A percentile compares a stretch with the other conserved stretches of the same genome.
Evolutionary conservation across 1,140 invertebrate genomes (phyloP).

Genomic region (Temnothorax longispinosus): DNA sequence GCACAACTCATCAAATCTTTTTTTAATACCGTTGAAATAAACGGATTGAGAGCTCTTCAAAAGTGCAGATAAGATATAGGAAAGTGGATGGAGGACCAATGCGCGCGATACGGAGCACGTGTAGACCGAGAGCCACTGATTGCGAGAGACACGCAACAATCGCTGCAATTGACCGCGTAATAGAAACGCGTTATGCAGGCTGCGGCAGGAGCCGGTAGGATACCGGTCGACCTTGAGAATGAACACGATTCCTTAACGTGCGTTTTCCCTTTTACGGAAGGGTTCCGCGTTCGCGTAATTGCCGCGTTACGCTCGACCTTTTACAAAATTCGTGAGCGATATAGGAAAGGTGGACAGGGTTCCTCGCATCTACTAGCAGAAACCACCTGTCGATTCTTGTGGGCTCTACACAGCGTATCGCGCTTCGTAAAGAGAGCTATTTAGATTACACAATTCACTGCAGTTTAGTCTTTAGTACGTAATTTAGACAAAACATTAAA

Average conservation of each 20-base stretch:
- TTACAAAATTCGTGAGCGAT: conserved; percentile 57
- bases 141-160: conserved; percentile 78
- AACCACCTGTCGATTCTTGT: neutral
- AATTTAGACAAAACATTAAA: neutral
- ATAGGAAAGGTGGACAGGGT: neutral
- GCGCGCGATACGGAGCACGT: conserved; percentile 48
- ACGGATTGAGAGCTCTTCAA: neutral
- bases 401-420: neutral
- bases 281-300: conserved; percentile 76
- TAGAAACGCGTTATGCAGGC: conserved; percentile 81
- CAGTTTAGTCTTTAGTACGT: neutral
- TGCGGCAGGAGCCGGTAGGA: conserved; percentile 72
- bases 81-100: conserved; percentile 37
- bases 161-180: conserved; percentile 81
- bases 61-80: neutral
- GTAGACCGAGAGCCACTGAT: conserved; percentile 68
- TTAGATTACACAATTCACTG: neutral
- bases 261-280: conserved; percentile 79
- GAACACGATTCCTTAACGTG: conserved; percentile 77
- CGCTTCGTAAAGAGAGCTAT: neutral
- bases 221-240: conserved; percentile 81
- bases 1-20: neutral
- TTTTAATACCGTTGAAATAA: neutral
- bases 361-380: neutral
- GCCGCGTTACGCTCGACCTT: conserved; percentile 46